Evolutionary conservation across 2,113 vertebrate genomes (phyloP), one percentile per base, ranked within the genome.

Genomic region (Corythornis cristatus): DNA sequence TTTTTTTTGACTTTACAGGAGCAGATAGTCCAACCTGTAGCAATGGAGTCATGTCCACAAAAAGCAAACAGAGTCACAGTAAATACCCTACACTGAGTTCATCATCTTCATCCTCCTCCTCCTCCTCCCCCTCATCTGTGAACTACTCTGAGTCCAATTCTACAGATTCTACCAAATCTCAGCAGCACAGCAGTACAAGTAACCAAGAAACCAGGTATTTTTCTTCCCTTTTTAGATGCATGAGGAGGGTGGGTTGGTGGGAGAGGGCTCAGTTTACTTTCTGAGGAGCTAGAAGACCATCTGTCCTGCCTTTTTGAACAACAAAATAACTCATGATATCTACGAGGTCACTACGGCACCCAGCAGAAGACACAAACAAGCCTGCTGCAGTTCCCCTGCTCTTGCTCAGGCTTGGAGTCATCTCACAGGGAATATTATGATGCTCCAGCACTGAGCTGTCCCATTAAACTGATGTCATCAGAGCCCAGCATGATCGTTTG

Each of bases 111-210:
- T 98, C 98, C 31, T 98, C 98, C 2, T 99, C 99, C 66, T 99
- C 99, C 61, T 99, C 99, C 61, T 99, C 99, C 90, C 99, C 99
- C 62, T 99, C 99, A 81, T 99, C 99, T 37, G 97, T 99, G 97
- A 99, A 99, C 98, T 99, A 99, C 97, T 99, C 99, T 1, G 99
- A 99, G 96, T 99, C 99, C 96, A 99, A 99, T 98, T 99, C 99
- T 96, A 99, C 99, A 68, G 99, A 99, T 97, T 99, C 99, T 93
- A 99, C 99, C 92, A 99, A 99, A 98, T 99, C 99, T 93, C 99
- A 99, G 97, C 99, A 98, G 65, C 99, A 99, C 98, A 99, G 99
- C 96, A 98, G 98, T 97, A 98, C 99, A 37, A 99, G 99, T 98
- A 98, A 98, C 96, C 99, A 99, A 97, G 99, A 99, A 97, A 99